Evolutionary conservation across 2,888 invertebrate species (phyloP).

Genomic region (Andrena dorsata): DNA sequence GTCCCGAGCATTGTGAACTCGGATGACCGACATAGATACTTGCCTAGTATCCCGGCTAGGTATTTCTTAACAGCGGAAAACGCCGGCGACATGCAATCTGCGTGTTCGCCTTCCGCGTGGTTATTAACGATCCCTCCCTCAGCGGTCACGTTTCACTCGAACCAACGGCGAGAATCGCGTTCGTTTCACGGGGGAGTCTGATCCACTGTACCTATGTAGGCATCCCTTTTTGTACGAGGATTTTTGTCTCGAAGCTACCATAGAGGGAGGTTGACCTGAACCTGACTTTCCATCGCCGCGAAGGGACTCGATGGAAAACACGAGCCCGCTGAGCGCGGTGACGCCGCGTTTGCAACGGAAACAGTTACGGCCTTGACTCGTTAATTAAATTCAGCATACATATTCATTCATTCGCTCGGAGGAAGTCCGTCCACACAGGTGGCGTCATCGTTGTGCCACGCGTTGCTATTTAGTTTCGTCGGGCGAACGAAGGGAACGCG

Average conservation of each 20-base stretch:
- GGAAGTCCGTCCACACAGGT: conserved; percentile 76
- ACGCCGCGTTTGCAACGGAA: conserved; percentile 68
- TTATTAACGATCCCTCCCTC: background rate
- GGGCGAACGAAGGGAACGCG: conserved; percentile 12
- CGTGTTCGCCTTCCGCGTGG: background rate
- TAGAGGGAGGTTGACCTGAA: background rate
- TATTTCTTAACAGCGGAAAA: conserved; percentile 38
- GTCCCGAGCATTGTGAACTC: conserved; percentile 28
- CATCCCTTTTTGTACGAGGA: background rate
- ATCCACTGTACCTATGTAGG: background rate
- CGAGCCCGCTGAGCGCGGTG: conserved; percentile 33
- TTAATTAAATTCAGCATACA: conserved; percentile 80
- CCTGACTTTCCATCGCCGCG: background rate
- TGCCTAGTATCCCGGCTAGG: conserved; percentile 5
- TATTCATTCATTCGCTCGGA: conserved; percentile 77
- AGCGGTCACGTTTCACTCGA: conserved; percentile 16
- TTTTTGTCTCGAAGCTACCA: background rate
- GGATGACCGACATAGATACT: conserved; percentile 51
- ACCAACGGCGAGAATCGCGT: background rate
- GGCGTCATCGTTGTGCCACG: conserved; percentile 54
- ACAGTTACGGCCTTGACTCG: conserved; percentile 80
- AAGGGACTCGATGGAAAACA: conserved; percentile 9
- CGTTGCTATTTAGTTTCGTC: conserved; percentile 49
- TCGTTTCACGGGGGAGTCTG: conserved; percentile 8
- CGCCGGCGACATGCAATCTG: conserved; percentile 17